phyloP scores from a whole-genome alignment of 2,888 invertebrate species.

The Pammene aurita region DNA sequence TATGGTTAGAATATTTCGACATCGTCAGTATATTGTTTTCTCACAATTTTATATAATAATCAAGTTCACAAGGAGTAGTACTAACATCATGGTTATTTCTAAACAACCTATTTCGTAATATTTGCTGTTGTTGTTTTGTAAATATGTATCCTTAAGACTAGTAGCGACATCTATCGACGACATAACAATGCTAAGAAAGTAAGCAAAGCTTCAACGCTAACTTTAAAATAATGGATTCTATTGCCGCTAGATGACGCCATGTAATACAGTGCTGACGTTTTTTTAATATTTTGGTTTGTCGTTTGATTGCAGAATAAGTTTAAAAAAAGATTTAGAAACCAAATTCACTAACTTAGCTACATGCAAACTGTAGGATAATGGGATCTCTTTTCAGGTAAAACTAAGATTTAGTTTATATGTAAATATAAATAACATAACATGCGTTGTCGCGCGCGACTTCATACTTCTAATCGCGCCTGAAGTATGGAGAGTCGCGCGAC shows the following conservation, averaged over 20 bases:
- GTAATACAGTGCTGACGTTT: no score
- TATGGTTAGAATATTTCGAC: neutral
- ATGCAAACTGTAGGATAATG: no score
- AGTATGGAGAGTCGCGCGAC: no score
- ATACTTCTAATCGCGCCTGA: no score
- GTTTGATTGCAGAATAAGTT: no score
- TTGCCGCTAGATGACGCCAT: conserved; percentile 11
- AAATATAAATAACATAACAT: neutral
- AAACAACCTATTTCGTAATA: neutral
- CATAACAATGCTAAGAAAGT: neutral
- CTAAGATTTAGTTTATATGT: no score
- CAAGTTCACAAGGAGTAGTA: neutral
- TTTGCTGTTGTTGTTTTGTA: neutral
- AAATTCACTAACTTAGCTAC: no score
- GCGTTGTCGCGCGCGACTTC: no score
- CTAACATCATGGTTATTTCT: neutral
- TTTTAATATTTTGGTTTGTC: no score
- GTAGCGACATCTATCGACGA: conserved; percentile 23
- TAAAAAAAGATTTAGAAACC: no score
- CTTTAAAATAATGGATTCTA: neutral
- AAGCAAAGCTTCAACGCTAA: neutral
- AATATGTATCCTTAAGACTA: neutral
- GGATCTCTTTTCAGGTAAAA: no score
- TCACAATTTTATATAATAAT: neutral
- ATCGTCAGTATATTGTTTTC: neutral